These are phyloP conservation scores for Macrosiphum euphorbiae DNA, from an alignment of 2,888 invertebrate species.

Conservation along the genomic window DNA sequence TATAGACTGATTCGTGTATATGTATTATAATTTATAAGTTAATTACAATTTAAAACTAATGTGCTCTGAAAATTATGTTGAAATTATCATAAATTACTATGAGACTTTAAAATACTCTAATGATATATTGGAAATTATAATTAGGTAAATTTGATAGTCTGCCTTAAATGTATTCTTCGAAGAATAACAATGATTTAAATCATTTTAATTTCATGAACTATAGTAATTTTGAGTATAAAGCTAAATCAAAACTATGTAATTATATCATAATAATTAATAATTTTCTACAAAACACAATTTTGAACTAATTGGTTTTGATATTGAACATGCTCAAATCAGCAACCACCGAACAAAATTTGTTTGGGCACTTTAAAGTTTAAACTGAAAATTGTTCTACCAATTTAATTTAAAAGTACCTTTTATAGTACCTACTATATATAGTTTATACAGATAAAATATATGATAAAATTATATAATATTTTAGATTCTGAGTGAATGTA, in stretches of 20 bases:
- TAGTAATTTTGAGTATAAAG: background rate
- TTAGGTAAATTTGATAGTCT: background rate
- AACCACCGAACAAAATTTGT: background rate
- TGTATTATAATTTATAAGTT: background rate
- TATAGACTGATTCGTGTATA: background rate
- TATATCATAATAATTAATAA: background rate
- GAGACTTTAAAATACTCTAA: no score
- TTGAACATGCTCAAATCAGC: background rate
- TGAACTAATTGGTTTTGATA: background rate
- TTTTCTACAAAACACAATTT: background rate
- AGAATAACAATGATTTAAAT: background rate
- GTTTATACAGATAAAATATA: no score
- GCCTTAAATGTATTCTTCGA: background rate
- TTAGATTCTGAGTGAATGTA: no score
- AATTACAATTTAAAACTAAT: background rate
- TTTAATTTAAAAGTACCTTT: background rate
- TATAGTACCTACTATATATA: background rate
- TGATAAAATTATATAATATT: no score
- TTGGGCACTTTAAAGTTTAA: background rate
- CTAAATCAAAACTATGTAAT: background rate
- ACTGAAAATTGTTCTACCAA: background rate
- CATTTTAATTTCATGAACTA: background rate
- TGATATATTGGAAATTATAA: background rate
- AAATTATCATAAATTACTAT: background rate
- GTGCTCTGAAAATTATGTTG: background rate